Evolutionary conservation across 1,140 invertebrate species (phyloP), one percentile per base, ranked within the genome.

Genomic region (Theocolax elegans): DNA sequence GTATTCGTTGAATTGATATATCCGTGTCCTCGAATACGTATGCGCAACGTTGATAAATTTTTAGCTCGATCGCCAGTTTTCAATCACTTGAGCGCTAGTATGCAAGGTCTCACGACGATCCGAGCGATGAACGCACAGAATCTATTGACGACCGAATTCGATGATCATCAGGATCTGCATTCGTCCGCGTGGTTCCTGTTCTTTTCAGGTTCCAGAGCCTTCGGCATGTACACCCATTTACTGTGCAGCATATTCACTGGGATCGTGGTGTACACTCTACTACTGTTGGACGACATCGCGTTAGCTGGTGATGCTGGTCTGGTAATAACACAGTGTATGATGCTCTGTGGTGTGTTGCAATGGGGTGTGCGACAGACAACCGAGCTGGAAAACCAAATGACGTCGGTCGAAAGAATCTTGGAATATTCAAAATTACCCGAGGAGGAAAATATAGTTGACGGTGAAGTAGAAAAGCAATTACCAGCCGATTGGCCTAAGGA

Each of bases 11-110:
- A 53, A 29, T 53, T 35, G 10, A 6, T 35, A 6, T 35, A 35
- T 35, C 10, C 10, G 4, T 35, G 10, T 35, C 31, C 10, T 35
- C 10, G 31, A 35, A 35, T 35, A 10, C 10, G 10, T 35, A 35
- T n/a, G n/a, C n/a, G n/a, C n/a, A n/a, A n/a, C n/a, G 10, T 35
- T 35, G 10, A 35, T 35, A 6, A 35, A 35, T 35, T 35, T 35
- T 65, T 77, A 92, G 91, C 90, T 58, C 88, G 91, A 51, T 92
- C 91, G 78, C 95, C 94, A 29, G 90, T 95, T 2, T 93, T 94
- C 73, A 92, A 93, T 42, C 91, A 93, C 74, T 78, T 93, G 0
- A 90, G 87, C 69, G 86, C 90, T 9, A 88, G 90, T 0, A 72
- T 93, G n/a, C 86, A 91, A 77, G 92, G 92, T 7, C 75, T 93